Base-by-base conservation (phyloP, 2,113 vertebrate genomes). In the Pyxicephalus adspersus region DNA sequence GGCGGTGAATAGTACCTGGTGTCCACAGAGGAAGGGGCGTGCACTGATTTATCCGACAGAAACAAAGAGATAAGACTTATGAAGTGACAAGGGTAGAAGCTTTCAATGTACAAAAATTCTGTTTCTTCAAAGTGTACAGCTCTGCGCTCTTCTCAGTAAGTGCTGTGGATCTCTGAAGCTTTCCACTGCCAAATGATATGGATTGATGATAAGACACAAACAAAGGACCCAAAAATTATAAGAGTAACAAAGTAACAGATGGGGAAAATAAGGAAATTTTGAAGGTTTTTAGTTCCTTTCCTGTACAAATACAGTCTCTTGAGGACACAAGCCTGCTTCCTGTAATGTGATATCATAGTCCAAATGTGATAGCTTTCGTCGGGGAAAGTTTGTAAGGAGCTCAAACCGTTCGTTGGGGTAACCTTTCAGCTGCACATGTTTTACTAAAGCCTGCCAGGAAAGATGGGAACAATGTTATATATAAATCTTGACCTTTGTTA, bases 291-390 rank as follows among this genome's bases (percentile, higher is more conserved):
- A 99, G 95, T 98, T 98, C 92, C 98, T 97, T 90, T 99, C 98
- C 89, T 99, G 98, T 85, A 99, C 96, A 95, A 99, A 99, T 90
- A 99, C 97, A 95, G 98, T 99, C 91, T 99, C 98, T 93, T 99
- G 98, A 89, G 98, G 98, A 91, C 97, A 99, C 87, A 99, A 93
- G 82, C 98, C 98, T 72, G 97, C 98, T 87, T 99, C 97, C 87
- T 98, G 97, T 90, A 99, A 93, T 0, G 97, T 99, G 90, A 96
- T 96, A 85, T 98, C 96, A 97, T 98, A 99, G 96, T 98, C 95
- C 95, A 99, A 95, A 87, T 98, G 97, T 88, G 98, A 95, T 20
- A 99, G 95, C 87, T 98, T 99, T 89, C 98, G 94, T 55, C 97
- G 93, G 31, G 98, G 98, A 85, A 99, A 99, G 91, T 99, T 99